Evolutionary conservation across 2,113 vertebrate genomes (phyloP).

Genomic region (Anseranas semipalmata): DNA sequence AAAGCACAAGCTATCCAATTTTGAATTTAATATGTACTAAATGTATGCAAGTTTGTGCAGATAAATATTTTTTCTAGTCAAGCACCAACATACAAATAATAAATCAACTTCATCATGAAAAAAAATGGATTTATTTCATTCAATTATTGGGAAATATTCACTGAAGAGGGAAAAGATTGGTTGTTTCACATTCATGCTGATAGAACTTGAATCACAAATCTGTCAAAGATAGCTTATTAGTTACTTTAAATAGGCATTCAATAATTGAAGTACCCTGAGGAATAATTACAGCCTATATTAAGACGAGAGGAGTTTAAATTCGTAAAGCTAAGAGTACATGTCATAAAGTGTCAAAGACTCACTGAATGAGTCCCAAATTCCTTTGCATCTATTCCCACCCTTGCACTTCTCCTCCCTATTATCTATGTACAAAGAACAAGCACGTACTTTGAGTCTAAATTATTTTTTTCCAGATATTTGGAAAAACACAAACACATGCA

Average conservation of each 20-base stretch:
- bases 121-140: not conserved
- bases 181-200: not conserved
- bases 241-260: constrained; percentile 53
- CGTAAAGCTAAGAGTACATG: not conserved
- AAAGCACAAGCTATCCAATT: not conserved
- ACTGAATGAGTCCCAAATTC: not conserved
- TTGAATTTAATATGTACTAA: not conserved
- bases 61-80: not conserved
- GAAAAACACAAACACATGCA: not conserved
- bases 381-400: not conserved
- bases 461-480: not conserved
- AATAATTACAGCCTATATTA: constrained; percentile 63
- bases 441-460: not conserved
- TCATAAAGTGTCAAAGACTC: not conserved
- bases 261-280: constrained; percentile 37
- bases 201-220: constrained; percentile 26
- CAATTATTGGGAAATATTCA: not conserved
- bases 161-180: not conserved
- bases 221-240: constrained; percentile 36
- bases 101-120: not conserved
- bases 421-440: not conserved
- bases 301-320: constrained; percentile 38
- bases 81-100: constrained; percentile 24
- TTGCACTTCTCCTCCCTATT: not conserved
- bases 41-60: not conserved